phyloP scores from a whole-genome alignment of 1,140 invertebrate species.

The Bombus cullumanus region DNA sequence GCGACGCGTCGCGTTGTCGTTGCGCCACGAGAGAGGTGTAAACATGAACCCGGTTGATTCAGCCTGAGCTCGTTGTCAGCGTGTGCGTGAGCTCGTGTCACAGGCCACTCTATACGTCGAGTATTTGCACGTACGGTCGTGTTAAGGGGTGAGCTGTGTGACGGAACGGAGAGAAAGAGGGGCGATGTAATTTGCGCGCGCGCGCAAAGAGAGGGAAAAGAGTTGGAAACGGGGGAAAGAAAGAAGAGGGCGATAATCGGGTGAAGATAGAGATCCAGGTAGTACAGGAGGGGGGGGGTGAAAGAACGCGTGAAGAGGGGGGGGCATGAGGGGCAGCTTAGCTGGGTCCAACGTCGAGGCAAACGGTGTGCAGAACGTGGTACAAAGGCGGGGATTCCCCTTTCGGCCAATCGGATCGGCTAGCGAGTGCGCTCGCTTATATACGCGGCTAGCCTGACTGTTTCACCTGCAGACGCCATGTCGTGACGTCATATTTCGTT shows the following conservation, averaged over 20 bases:
- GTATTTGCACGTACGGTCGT: conserved; percentile 28
- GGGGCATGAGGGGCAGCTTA: conserved; percentile 24
- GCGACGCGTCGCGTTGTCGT: conserved; percentile 4
- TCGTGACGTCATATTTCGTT: conserved; percentile 73
- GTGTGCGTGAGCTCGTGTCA: background rate
- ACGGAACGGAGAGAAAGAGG: background rate
- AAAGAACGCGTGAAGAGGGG: background rate
- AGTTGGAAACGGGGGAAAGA: background rate
- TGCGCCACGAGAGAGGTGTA: conserved; percentile 40
- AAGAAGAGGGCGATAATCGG: conserved; percentile 12
- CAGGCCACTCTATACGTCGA: conserved; percentile 13
- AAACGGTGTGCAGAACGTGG: conserved; percentile 55
- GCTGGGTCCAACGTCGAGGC: conserved; percentile 46
- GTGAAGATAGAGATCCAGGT: conserved; percentile 23
- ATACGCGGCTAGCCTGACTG: conserved; percentile 50
- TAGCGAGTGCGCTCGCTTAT: conserved; percentile 71
- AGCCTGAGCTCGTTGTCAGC: background rate
- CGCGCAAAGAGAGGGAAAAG: background rate
- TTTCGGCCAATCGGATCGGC: conserved; percentile 77
- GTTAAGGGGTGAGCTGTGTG: background rate
- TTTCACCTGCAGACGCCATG: conserved; percentile 77
- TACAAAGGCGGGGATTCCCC: conserved; percentile 77
- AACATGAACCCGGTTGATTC: conserved; percentile 14
- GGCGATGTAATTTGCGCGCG: background rate
- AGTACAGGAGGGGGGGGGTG: background rate